Evolutionary conservation across 2,113 vertebrate genomes (phyloP).

Genomic region (Aegotheles bennettii): DNA sequence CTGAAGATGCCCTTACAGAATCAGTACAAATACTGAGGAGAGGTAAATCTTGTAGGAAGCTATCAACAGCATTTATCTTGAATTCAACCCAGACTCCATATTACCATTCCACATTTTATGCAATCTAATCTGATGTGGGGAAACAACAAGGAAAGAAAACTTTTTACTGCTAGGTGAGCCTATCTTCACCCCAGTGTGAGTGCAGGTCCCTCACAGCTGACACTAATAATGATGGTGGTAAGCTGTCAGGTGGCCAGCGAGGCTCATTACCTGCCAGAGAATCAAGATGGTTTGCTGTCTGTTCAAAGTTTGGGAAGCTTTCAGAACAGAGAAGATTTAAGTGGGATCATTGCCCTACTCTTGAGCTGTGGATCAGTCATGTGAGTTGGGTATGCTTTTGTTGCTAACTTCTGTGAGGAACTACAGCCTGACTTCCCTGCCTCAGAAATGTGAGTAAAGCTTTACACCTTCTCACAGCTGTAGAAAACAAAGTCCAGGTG

Average conservation of each 20-base stretch:
- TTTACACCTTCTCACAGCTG: background rate
- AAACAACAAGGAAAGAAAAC: background rate
- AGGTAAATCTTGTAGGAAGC: background rate
- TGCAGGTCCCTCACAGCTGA: background rate
- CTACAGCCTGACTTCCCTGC: background rate
- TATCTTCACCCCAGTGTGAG: background rate
- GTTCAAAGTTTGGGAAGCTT: background rate
- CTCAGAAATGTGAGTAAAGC: background rate
- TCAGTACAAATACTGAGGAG: background rate
- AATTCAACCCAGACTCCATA: background rate
- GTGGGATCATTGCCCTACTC: background rate
- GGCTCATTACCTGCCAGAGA: background rate
- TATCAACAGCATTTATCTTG: background rate
- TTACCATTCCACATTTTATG: background rate
- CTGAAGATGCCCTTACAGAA: background rate
- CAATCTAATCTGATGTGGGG: background rate
- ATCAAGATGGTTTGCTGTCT: background rate
- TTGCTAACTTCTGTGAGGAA: background rate
- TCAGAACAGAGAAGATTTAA: background rate
- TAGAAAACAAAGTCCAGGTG: background rate
- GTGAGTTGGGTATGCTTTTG: background rate
- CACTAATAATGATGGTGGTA: background rate
- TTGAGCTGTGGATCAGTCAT: fast-evolving
- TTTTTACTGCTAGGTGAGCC: background rate
- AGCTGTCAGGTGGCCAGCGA: background rate